Conservation (phyloP, 1,140 invertebrate species). For the Diorhabda sublineata region DNA sequence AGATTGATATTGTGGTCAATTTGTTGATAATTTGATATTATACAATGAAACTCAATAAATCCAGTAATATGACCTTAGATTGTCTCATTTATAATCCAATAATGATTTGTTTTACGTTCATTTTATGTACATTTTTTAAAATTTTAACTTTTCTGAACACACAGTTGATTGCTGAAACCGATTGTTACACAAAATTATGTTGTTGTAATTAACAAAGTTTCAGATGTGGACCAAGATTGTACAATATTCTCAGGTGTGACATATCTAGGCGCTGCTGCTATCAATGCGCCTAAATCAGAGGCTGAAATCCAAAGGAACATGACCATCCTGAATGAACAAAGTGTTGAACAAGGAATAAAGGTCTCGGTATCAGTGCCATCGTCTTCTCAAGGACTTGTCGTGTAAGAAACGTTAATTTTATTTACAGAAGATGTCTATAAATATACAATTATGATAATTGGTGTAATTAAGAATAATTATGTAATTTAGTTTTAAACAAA, state of each 20-base stretch:
- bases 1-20: too few species aligned
- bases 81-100: too few species aligned
- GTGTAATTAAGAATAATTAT: neutral
- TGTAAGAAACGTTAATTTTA: constrained; percentile 54
- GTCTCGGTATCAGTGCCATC: constrained; percentile 88
- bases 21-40: too few species aligned
- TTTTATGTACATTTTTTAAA: too few species aligned
- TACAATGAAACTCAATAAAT: too few species aligned
- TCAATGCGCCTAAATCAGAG: constrained; percentile 91
- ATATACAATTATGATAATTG: neutral
- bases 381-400: constrained; percentile 77
- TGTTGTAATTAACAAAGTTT: constrained; percentile 47
- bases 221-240: constrained; percentile 79
- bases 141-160: too few species aligned
- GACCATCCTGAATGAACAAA: constrained; percentile 77
- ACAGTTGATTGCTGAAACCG: too few species aligned
- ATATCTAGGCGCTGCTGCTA: constrained; percentile 88
- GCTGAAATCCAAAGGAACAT: constrained; percentile 94
- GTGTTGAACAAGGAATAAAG: constrained; percentile 74
- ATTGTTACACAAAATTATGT: too few species aligned
- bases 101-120: too few species aligned
- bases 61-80: too few species aligned
- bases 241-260: constrained; percentile 91
- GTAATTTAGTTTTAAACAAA: neutral
- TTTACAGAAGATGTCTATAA: too few species aligned